Conservation (phyloP, 2,888 invertebrate genomes). For the Dicyrtoma fusca region DNA sequence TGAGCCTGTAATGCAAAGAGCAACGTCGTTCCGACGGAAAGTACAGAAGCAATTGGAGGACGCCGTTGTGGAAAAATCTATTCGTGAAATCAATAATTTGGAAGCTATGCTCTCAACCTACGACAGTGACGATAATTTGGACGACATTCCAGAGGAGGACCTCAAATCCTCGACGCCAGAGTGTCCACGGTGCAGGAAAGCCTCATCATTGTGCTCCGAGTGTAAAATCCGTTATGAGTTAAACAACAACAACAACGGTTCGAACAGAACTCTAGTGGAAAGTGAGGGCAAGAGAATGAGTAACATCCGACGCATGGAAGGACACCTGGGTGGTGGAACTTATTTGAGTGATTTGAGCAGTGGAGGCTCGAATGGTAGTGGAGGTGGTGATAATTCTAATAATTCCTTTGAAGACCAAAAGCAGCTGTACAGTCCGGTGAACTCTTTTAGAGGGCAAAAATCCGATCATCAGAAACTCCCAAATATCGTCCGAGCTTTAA, state of each 20-base stretch:
- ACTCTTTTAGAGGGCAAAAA: background rate
- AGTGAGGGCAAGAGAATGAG: too few species aligned
- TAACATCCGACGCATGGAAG: too few species aligned
- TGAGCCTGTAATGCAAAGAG: slow-evolving; percentile 58
- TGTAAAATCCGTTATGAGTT: background rate
- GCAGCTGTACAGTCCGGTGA: background rate
- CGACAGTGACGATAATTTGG: slow-evolving; percentile 45
- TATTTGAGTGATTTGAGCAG: background rate
- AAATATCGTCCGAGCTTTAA: slow-evolving; percentile 14
- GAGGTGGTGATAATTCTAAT: too few species aligned
- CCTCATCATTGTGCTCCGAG: background rate
- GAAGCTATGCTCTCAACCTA: slow-evolving; percentile 53
- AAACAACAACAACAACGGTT: too few species aligned
- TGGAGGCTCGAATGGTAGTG: background rate
- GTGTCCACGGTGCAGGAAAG: background rate
- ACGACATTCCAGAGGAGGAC: background rate
- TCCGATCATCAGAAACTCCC: background rate
- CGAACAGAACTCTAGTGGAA: too few species aligned
- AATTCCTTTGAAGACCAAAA: too few species aligned
- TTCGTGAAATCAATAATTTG: slow-evolving; percentile 52
- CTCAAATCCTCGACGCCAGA: slow-evolving; percentile 9
- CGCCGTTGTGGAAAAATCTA: slow-evolving; percentile 50
- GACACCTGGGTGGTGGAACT: too few species aligned
- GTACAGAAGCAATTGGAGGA: slow-evolving; percentile 54
- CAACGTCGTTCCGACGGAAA: slow-evolving; percentile 57